A percentile compares a stretch with the other conserved stretches of the same genome.
These are phyloP conservation scores for Achlya flavicornis DNA, from an alignment of 2,888 invertebrate species.

Conservation along the genomic window DNA sequence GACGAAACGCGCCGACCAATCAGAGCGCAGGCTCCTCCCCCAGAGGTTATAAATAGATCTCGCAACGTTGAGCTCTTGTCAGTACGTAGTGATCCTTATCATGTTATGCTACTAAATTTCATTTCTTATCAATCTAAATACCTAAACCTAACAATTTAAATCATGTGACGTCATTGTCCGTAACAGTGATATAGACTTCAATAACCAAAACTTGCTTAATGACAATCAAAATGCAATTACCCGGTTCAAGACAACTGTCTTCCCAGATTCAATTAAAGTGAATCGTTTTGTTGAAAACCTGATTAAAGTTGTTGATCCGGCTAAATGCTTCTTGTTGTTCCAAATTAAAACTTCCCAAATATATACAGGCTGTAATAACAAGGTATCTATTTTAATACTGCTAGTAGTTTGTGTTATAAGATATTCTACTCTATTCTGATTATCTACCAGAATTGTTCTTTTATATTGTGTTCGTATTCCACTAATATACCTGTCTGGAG, in stretches of 20 bases:
- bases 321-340: constrained; percentile 38
- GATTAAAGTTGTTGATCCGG: constrained; percentile 51
- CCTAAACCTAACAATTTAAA: too few relatives aligned
- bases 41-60: too few relatives aligned
- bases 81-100: too few relatives aligned
- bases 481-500: background rate
- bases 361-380: constrained; percentile 25
- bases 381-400: background rate
- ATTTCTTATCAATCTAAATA: too few relatives aligned
- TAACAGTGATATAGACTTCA: background rate
- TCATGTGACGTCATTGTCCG: too few relatives aligned
- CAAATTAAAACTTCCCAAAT: constrained; percentile 40
- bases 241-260: constrained; percentile 39
- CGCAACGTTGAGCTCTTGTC: too few relatives aligned
- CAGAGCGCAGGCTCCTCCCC: too few relatives aligned
- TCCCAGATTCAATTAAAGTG: constrained; percentile 53
- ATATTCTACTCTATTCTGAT: background rate
- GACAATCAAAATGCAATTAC: constrained; percentile 20
- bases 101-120: too few relatives aligned
- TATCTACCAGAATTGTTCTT: background rate
- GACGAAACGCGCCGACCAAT: too few relatives aligned
- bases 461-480: too few relatives aligned
- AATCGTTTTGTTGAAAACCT: constrained; percentile 50
- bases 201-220: constrained; percentile 3
- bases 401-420: background rate